Evolutionary conservation across 2,113 vertebrate species (phyloP).

Genomic region (Mustela lutreola): DNA sequence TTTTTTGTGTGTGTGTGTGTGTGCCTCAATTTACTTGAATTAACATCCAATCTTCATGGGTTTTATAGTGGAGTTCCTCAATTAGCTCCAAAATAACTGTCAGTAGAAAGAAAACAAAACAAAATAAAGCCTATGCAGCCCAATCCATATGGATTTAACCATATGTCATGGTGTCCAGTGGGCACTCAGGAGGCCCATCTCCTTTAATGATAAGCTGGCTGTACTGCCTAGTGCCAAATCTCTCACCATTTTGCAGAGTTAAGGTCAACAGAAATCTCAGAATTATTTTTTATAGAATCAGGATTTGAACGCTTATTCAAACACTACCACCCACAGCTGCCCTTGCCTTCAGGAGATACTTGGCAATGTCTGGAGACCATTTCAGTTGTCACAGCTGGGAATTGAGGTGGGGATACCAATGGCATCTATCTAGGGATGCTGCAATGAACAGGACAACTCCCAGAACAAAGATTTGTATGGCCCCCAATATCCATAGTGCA

Average conservation of each 20-base stretch:
- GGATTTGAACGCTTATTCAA: not conserved
- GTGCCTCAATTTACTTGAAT: not conserved
- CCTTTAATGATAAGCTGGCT: not conserved
- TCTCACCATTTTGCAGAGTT: not conserved
- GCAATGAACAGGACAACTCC: not conserved
- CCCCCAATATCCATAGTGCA: no score
- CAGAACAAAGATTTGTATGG: not conserved
- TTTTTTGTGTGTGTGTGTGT: not conserved
- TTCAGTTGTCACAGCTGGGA: not conserved
- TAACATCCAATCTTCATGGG: not conserved
- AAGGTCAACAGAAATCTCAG: constrained; percentile 23
- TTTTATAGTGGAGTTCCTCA: not conserved
- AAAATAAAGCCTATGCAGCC: not conserved
- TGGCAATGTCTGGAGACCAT: not conserved
- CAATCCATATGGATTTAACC: not conserved
- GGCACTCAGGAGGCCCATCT: not conserved
- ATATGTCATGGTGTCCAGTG: not conserved
- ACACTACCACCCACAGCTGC: not conserved
- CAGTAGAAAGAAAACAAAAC: not conserved
- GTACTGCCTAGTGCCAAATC: not conserved
- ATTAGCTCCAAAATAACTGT: not conserved
- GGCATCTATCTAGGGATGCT: not conserved
- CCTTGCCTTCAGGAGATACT: not conserved
- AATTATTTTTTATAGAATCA: not conserved
- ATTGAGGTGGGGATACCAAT: not conserved